Conservation (phyloP, 2,888 invertebrate genomes). For the Chydorus sphaericus region DNA sequence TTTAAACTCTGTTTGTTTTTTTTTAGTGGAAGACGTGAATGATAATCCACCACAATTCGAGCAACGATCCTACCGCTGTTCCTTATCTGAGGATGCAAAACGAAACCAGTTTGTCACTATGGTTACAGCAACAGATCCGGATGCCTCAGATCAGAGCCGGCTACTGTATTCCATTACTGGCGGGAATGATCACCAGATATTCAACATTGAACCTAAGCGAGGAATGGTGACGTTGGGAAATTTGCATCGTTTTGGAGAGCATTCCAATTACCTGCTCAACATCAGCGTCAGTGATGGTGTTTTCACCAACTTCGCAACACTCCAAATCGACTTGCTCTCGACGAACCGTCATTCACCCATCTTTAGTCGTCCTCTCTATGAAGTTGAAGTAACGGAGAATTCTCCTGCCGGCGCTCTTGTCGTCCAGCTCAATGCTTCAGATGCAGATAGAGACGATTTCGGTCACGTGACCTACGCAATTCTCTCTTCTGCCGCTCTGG, state of each 20-base stretch:
- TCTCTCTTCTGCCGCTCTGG: slow-evolving; percentile 27
- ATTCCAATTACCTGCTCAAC: slow-evolving; percentile 55
- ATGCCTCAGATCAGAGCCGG: slow-evolving; percentile 55
- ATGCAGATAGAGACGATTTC: slow-evolving; percentile 61
- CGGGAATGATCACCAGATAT: slow-evolving; percentile 62
- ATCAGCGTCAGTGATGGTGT: slow-evolving; percentile 92
- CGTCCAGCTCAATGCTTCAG: slow-evolving; percentile 60
- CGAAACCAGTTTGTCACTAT: slow-evolving; percentile 77
- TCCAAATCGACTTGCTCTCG: slow-evolving; percentile 45
- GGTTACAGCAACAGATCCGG: slow-evolving; percentile 76
- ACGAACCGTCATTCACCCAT: slow-evolving; percentile 64
- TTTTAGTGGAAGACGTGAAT: slow-evolving; percentile 70
- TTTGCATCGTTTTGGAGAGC: slow-evolving; percentile 53
- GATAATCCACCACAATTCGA: slow-evolving; percentile 80
- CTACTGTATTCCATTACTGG: slow-evolving; percentile 67
- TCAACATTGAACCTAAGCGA: slow-evolving; percentile 46
- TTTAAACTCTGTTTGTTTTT: slow-evolving; percentile 20
- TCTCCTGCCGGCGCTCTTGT: slow-evolving; percentile 57
- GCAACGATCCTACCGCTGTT: slow-evolving; percentile 59
- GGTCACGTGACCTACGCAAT: slow-evolving; percentile 57
- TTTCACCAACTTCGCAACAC: slow-evolving; percentile 65
- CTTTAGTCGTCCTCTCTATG: slow-evolving; percentile 60
- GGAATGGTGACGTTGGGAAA: slow-evolving; percentile 54
- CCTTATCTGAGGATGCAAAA: slow-evolving; percentile 62
- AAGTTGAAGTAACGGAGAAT: slow-evolving; percentile 69